phyloP scores from a whole-genome alignment of 2,797 vertebrate species.

The Sebastes cheni region DNA sequence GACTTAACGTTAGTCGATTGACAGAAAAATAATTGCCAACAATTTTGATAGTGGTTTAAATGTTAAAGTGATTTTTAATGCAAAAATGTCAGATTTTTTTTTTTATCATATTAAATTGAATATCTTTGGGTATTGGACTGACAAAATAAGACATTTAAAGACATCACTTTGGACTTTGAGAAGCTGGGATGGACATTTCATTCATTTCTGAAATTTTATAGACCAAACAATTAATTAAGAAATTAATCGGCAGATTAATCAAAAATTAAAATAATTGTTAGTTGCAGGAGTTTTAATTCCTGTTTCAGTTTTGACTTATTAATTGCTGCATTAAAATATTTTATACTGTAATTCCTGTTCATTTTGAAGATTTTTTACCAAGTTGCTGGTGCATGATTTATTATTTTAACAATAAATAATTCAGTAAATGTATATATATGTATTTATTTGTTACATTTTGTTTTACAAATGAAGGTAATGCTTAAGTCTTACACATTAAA shows the following conservation, averaged over 20 bases:
- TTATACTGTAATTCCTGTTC: neutral
- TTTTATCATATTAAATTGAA: neutral
- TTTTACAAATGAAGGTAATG: no score
- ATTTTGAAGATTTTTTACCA: no score
- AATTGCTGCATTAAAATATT: rapidly evolving
- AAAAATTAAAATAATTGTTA: neutral
- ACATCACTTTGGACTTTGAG: neutral
- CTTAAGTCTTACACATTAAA: no score
- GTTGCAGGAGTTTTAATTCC: neutral
- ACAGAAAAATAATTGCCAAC: no score
- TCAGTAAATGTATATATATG: no score
- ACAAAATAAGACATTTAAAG: neutral
- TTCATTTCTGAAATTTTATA: neutral
- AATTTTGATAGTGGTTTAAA: no score
- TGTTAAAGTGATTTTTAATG: no score
- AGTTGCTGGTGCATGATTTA: no score
- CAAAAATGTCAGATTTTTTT: neutral
- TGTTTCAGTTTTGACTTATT: neutral
- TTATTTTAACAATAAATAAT: no score
- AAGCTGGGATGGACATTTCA: neutral
- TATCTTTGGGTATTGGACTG: neutral
- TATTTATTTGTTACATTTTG: no score
- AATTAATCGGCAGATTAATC: neutral
- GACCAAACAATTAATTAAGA: neutral
- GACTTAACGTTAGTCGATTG: no score